Conservation (phyloP, 1,140 invertebrate genomes). For the Formica selysi region DNA sequence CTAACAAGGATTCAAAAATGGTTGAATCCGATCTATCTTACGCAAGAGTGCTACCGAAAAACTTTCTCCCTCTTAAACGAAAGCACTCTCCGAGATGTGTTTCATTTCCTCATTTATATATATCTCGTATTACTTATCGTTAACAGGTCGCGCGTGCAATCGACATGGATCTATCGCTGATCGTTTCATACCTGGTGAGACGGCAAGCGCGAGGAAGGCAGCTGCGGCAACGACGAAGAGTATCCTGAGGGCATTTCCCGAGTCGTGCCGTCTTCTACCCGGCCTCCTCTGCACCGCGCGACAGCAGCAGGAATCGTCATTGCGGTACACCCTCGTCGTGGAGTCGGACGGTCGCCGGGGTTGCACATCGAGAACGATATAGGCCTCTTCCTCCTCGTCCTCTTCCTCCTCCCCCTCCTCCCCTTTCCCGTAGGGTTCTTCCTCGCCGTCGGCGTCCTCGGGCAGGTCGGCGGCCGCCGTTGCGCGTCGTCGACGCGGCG, state of each 20-base stretch:
- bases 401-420: conserved; percentile 48
- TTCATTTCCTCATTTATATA: conserved; percentile 7
- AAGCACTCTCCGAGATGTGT: not conserved
- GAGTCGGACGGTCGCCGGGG: conserved; percentile 16
- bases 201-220: conserved; percentile 73
- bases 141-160: not conserved
- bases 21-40: not conserved
- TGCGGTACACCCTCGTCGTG: conserved; percentile 42
- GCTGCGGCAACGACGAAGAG: conserved; percentile 69
- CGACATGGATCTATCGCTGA: not conserved
- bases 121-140: not conserved
- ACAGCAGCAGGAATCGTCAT: conserved; percentile 41
- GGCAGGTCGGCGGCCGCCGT: conserved; percentile 56
- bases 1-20: not conserved
- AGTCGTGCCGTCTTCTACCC: conserved; percentile 67
- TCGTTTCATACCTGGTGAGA: conserved; percentile 70
- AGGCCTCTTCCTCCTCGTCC: conserved; percentile 55
- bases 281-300: conserved; percentile 66
- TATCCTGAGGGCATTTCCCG: conserved; percentile 71
- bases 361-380: conserved; percentile 65
- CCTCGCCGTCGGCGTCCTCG: conserved; percentile 65
- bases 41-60: not conserved
- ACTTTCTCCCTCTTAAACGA: conserved; percentile 11
- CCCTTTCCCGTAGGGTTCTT: conserved; percentile 45
- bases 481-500: conserved; percentile 64